These are phyloP conservation scores for Mus spretus DNA, from an alignment of 2,797 vertebrate genomes.

Conservation along the genomic window DNA sequence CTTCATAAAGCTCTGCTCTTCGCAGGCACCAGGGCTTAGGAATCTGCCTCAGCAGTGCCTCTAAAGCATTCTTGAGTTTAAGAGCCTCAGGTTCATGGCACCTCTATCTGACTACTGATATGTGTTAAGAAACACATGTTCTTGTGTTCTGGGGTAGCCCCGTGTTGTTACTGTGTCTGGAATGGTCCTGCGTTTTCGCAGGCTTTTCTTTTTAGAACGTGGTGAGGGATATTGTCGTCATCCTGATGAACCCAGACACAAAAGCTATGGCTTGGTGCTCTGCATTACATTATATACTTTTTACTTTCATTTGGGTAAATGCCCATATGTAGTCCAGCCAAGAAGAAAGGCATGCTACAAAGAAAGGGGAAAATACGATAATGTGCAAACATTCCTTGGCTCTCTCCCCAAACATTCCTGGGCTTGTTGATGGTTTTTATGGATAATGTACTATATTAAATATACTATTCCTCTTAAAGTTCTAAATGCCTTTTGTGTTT, in stretches of 20 bases:
- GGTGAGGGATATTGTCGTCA: not conserved
- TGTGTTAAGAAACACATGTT: not conserved
- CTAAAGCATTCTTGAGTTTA: not conserved
- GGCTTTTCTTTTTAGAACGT: not conserved
- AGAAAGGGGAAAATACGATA: slow-evolving; percentile 38
- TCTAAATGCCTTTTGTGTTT: not conserved
- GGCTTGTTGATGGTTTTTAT: not conserved
- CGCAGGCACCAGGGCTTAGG: not conserved
- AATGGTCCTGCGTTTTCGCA: not conserved
- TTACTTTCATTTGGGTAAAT: slow-evolving; percentile 29
- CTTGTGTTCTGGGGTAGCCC: not conserved
- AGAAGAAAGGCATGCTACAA: not conserved
- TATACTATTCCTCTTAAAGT: not conserved
- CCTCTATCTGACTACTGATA: not conserved
- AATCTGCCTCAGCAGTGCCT: not conserved
- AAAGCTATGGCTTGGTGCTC: not conserved
- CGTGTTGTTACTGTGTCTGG: not conserved
- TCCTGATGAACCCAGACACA: not conserved
- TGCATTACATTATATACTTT: not conserved
- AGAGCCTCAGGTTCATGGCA: not conserved
- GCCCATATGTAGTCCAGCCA: not conserved
- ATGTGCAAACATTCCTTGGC: not conserved
- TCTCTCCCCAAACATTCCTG: not conserved
- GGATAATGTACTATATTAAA: not conserved
- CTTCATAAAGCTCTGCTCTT: not conserved